Conservation (phyloP, 2,113 vertebrate species). For the Tachycineta bicolor region DNA sequence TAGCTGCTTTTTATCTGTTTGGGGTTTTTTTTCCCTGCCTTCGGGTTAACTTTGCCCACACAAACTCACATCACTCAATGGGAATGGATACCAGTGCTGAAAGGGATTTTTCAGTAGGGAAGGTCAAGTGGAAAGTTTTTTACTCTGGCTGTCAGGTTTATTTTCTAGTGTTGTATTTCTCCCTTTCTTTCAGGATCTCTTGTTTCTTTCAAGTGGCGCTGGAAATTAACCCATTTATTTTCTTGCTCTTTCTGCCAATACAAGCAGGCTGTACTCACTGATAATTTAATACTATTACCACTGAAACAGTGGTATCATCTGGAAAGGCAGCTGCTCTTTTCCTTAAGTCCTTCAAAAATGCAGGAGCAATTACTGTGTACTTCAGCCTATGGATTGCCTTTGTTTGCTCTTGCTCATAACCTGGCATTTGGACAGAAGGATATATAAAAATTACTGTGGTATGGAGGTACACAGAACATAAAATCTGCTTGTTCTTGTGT, state of each 20-base stretch:
- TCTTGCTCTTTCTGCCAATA: background rate
- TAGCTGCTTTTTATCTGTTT: background rate
- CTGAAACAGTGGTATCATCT: background rate
- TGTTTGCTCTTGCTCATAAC: background rate
- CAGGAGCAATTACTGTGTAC: background rate
- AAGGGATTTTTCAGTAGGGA: background rate
- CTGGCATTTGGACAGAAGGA: background rate
- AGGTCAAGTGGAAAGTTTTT: conserved; percentile 1
- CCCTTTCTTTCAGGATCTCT: background rate
- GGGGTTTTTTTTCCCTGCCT: background rate
- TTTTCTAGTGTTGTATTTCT: background rate
- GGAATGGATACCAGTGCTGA: background rate
- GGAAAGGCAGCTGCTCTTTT: background rate
- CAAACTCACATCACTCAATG: background rate
- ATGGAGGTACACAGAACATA: background rate
- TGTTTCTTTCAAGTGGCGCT: background rate
- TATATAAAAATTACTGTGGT: background rate
- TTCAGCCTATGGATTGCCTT: background rate
- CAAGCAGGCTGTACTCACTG: background rate
- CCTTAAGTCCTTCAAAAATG: background rate
- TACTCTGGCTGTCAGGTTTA: background rate
- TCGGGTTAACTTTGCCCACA: background rate
- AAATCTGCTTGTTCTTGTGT: background rate
- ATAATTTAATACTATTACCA: background rate
- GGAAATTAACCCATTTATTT: background rate